Conservation (phyloP, 2,797 vertebrate species). For the Coregonus suidteri region DNA sequence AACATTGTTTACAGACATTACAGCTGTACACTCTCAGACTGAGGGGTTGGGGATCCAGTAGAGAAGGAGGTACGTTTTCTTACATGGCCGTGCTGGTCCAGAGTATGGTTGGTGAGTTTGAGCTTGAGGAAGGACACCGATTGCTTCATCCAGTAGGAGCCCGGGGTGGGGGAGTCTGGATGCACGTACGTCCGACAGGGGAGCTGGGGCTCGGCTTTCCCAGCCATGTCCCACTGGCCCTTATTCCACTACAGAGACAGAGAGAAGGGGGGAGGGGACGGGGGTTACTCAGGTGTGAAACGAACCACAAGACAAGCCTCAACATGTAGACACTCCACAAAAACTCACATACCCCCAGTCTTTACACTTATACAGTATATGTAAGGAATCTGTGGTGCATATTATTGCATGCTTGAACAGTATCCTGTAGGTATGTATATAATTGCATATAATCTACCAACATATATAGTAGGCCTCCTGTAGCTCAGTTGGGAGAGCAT, state of each 20-base stretch:
- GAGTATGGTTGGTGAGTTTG: slow-evolving; percentile 91
- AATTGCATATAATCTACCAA: neutral
- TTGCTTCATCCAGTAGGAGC: slow-evolving; percentile 92
- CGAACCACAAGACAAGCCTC: slow-evolving; percentile 32
- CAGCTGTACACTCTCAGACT: neutral
- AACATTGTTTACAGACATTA: neutral
- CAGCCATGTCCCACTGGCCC: slow-evolving; percentile 86
- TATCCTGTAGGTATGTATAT: neutral
- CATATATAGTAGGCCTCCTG: neutral
- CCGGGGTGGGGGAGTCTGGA: slow-evolving; percentile 86
- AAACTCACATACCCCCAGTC: neutral
- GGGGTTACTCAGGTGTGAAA: slow-evolving; percentile 31
- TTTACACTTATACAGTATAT: neutral
- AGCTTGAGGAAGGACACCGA: slow-evolving; percentile 85
- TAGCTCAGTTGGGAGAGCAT: too few relatives aligned
- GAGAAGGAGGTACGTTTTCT: slow-evolving; percentile 23
- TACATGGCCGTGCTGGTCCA: slow-evolving; percentile 89
- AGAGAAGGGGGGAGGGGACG: neutral
- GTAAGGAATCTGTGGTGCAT: neutral
- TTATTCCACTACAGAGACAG: slow-evolving; percentile 84
- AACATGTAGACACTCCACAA: slow-evolving; percentile 25
- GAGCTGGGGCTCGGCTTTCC: slow-evolving; percentile 86
- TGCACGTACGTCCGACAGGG: slow-evolving; percentile 84
- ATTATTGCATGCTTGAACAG: neutral
- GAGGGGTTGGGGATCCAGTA: neutral